These are phyloP conservation scores for Drosophila burlai DNA, from an alignment of 1,140 invertebrate species.

Conservation along the genomic window DNA sequence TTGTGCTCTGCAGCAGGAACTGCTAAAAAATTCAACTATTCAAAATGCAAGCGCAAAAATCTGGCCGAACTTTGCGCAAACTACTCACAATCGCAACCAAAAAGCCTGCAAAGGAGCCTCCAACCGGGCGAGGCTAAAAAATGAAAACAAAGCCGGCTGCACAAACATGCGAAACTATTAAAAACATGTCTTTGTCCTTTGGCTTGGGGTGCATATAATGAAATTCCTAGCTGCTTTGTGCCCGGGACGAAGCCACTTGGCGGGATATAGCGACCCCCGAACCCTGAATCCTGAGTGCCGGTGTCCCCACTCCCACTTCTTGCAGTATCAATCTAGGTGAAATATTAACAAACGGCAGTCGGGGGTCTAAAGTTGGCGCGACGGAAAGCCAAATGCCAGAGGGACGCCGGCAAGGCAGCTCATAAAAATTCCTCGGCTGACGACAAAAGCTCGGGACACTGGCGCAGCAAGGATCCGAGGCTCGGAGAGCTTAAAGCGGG, in stretches of 20 bases:
- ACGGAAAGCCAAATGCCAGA: conserved; percentile 41
- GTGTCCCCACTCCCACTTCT: conserved; percentile 19
- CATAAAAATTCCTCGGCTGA: conserved; percentile 75
- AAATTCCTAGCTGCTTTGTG: conserved; percentile 68
- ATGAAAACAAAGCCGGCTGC: conserved; percentile 45
- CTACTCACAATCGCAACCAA: conserved; percentile 23
- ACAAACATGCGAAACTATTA: conserved; percentile 80
- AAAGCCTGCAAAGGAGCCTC: conserved; percentile 8
- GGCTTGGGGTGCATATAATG: conserved; percentile 76
- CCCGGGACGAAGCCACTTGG: conserved; percentile 54
- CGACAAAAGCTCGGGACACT: conserved; percentile 29
- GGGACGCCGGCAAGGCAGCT: conserved; percentile 55
- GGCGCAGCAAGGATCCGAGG: conserved; percentile 1
- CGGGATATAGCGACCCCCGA: conserved; percentile 12
- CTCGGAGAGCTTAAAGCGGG: conserved; percentile 50
- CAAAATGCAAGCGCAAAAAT: conserved; percentile 68
- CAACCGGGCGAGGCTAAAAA: conserved; percentile 10
- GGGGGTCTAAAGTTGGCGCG: conserved; percentile 48
- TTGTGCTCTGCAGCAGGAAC: conserved; percentile 40
- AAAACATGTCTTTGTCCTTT: conserved; percentile 83
- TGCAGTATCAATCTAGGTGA: conserved; percentile 78
- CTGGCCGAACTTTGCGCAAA: conserved; percentile 58
- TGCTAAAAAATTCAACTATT: conserved; percentile 64
- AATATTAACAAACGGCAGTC: conserved; percentile 74
- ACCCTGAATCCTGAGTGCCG: conserved; percentile 1